phyloP scores from a whole-genome alignment of 1,140 invertebrate species.

The Sipha flava region DNA sequence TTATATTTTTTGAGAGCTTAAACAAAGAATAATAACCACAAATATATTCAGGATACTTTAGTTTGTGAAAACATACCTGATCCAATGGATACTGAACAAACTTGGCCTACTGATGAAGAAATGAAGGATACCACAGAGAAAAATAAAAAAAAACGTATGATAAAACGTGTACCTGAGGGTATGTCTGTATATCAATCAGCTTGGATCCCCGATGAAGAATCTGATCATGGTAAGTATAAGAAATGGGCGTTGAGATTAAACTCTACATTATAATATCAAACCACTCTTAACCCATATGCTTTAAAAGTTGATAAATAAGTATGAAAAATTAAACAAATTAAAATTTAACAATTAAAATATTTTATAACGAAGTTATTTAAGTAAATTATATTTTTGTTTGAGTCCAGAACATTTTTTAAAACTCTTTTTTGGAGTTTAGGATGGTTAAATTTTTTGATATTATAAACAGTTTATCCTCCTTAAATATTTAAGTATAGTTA shows the following conservation, averaged over 20 bases:
- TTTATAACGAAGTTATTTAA: too few species aligned
- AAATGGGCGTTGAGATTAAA: too few species aligned
- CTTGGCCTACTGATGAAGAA: conserved; percentile 90
- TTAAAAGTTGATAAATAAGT: too few species aligned
- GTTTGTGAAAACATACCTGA: conserved; percentile 73
- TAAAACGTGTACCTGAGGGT: conserved; percentile 83
- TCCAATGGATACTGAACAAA: conserved; percentile 91
- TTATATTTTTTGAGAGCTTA: neutral
- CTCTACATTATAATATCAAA: too few species aligned
- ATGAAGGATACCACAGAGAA: conserved; percentile 61
- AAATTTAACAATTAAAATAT: neutral
- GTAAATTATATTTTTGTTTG: too few species aligned
- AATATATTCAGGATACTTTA: conserved; percentile 55
- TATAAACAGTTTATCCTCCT: too few species aligned
- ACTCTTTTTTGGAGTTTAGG: too few species aligned
- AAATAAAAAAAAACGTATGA: conserved; percentile 49
- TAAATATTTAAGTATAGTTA: too few species aligned
- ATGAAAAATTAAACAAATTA: neutral
- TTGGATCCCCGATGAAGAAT: conserved; percentile 78
- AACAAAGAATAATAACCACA: too few species aligned
- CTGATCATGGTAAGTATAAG: conserved; percentile 42
- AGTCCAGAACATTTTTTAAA: too few species aligned
- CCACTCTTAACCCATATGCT: too few species aligned
- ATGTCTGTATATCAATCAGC: conserved; percentile 94
- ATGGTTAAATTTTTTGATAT: too few species aligned